Base-by-base conservation (phyloP, 2,113 vertebrate species). In the Datnioides undecimradiatus region DNA sequence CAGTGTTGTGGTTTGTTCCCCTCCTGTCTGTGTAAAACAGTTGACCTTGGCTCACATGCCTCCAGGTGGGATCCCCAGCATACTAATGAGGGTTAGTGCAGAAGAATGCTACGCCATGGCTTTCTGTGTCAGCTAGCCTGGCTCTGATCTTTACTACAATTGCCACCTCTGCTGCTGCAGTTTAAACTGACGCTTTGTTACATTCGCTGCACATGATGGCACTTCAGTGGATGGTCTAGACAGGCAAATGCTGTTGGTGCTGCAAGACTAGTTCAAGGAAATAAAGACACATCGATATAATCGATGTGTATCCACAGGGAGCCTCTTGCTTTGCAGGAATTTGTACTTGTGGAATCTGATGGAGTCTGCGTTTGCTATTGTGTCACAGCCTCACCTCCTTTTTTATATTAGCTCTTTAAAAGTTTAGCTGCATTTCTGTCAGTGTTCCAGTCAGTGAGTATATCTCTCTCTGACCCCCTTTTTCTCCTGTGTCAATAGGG, bases 401-500 rank as follows among this genome's bases (percentile, higher is more conserved):
- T 41, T 65, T 41, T 60, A 19, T 36, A 57, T 55, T n/a, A n/a
- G 25, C n/a, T n/a, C n/a, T n/a, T n/a, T 49, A 58, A 58, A 51
- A 6, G 19, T 16, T 48, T 23, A 46, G 5, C 21, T 55, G 29
- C 0, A 48, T 66, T 62, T 55, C 34, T 70, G 36, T 55, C 14
- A 55, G 31, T 13, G 21, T 36, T 60, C 25, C 38, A 27, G 52
- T 31, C 51, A 21, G 17, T 7, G 17, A 77, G 29, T 41, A 1
- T 14, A 19, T 43, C 38, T 43, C 17, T 57, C 31, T 75, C 77
- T 75, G 85, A 31, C 52, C 16, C 3, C 3, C 31, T 76, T 80
- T 91, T 76, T 89, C 69, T 52, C 19, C 36, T 60, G 43, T 89
- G 57, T 93, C 87, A 78, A 81, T 89, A 99, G 98, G 96, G 96